Conservation (phyloP, 2,888 invertebrate species). For the Tachina grossa region DNA sequence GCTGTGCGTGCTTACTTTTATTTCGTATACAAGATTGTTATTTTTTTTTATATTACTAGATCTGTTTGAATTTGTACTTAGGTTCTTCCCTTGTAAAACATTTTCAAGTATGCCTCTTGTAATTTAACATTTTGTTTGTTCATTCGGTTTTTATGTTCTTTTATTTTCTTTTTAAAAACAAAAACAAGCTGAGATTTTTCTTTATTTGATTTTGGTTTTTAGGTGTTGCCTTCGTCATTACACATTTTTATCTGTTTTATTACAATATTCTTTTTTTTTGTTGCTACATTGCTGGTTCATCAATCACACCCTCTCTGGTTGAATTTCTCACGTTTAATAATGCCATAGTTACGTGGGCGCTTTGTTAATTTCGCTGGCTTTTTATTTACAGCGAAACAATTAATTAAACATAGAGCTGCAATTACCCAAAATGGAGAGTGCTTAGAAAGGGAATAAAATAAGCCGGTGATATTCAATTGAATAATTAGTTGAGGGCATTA, state of each 20-base stretch:
- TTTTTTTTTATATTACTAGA: constrained; percentile 30
- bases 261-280: not conserved
- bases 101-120: constrained; percentile 63
- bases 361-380: not conserved
- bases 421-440: no score
- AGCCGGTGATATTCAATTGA: no score
- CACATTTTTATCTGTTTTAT: constrained; percentile 36
- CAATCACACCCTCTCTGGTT: constrained; percentile 48
- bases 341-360: not conserved
- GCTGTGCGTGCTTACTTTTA: constrained; percentile 10
- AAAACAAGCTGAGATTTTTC: constrained; percentile 15
- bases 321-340: not conserved
- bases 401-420: no score
- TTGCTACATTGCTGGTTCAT: constrained; percentile 50
- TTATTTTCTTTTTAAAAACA: constrained; percentile 40
- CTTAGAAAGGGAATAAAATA: no score
- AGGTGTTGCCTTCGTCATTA: constrained; percentile 39
- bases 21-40: not conserved
- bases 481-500: no score
- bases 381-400: no score
- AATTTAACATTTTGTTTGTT: constrained; percentile 63
- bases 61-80: constrained; percentile 20
- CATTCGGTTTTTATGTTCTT: constrained; percentile 13
- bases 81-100: constrained; percentile 2
- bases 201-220: constrained; percentile 33